phyloP scores from a whole-genome alignment of 1,140 invertebrate genomes.

The Odontomachus brunneus region DNA sequence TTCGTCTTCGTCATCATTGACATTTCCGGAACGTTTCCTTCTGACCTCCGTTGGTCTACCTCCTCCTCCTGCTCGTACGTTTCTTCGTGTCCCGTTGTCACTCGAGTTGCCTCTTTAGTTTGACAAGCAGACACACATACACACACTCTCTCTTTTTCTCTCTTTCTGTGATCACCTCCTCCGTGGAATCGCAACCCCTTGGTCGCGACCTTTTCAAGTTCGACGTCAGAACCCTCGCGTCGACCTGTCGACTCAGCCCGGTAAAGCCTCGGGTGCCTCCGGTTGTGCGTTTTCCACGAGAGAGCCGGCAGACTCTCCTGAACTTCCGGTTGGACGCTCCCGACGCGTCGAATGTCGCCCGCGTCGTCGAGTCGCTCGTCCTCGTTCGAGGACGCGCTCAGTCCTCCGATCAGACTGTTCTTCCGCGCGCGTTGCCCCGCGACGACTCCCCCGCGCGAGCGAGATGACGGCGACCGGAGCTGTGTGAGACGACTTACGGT shows the following conservation, averaged over 20 bases:
- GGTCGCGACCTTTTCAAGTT: too few relatives aligned
- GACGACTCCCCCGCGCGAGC: slow-evolving; percentile 50
- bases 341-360: slow-evolving; percentile 28
- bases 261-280: too few relatives aligned
- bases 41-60: neutral
- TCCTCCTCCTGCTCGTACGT: neutral
- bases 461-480: slow-evolving; percentile 64
- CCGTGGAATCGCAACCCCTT: too few relatives aligned
- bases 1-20: slow-evolving; percentile 6
- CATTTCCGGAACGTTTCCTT: neutral
- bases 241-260: too few relatives aligned
- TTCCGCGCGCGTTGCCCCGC: slow-evolving; percentile 14
- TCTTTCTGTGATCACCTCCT: too few relatives aligned
- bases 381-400: slow-evolving; percentile 54
- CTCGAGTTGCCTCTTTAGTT: neutral
- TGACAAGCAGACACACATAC: neutral
- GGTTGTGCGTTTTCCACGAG: neutral
- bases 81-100: neutral
- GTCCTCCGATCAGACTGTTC: slow-evolving; percentile 30
- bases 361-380: slow-evolving; percentile 9
- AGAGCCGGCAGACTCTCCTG: slow-evolving; percentile 28
- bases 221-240: too few relatives aligned
- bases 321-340: neutral
- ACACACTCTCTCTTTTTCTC: neutral
- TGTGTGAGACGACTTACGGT: slow-evolving; percentile 71